These are phyloP conservation scores for Platerodrilus igneus DNA, from an alignment of 2,888 invertebrate genomes.

Conservation along the genomic window DNA sequence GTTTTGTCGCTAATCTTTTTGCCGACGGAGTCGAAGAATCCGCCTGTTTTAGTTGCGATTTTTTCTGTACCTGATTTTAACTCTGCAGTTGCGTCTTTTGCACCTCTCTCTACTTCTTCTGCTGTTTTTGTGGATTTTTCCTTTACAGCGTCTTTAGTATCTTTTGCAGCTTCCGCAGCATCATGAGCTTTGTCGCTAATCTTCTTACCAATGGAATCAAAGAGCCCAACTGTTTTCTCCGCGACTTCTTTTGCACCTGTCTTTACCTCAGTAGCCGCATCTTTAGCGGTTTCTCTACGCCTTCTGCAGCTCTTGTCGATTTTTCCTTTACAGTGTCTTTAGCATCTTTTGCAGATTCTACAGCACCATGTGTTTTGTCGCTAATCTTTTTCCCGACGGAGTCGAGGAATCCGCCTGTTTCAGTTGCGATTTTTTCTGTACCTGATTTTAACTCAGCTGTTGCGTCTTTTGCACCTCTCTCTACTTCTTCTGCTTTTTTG, in stretches of 20 bases:
- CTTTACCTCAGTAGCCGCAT: not conserved
- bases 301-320: conserved; percentile 16
- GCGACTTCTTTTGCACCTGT: conserved; percentile 25
- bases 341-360: conserved; percentile 6
- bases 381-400: conserved; percentile 19
- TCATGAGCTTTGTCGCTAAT: conserved; percentile 7
- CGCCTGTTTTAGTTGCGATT: too few species aligned
- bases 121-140: too few species aligned
- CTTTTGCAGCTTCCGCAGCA: conserved; percentile 4
- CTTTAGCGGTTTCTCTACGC: not conserved
- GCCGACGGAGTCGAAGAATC: too few species aligned
- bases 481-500: conserved; percentile 12
- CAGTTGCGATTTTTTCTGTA: conserved; percentile 16
- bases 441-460: conserved; percentile 3
- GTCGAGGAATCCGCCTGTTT: conserved; percentile 24
- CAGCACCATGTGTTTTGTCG: conserved; percentile 15
- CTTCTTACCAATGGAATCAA: conserved; percentile 10
- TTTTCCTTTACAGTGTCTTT: conserved; percentile 19
- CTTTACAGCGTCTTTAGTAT: conserved; percentile 20
- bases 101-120: conserved; percentile 12
- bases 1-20: conserved; percentile 9
- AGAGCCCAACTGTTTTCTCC: conserved; percentile 10
- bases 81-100: too few species aligned
- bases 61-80: too few species aligned
- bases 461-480: conserved; percentile 12